Conservation (phyloP, 2,888 invertebrate species). For the Clanis bilineata region DNA sequence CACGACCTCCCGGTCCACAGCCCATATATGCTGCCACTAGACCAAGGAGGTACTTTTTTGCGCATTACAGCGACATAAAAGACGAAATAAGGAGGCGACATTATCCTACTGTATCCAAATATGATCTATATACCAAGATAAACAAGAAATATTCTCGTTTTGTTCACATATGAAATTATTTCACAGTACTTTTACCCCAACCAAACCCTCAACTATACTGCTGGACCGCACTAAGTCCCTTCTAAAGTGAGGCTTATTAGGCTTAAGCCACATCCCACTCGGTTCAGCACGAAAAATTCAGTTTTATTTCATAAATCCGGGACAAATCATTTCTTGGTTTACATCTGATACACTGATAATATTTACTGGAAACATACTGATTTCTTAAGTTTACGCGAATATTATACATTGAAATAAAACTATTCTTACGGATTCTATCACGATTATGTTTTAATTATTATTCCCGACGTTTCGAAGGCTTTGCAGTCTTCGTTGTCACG, state of each 20-base stretch:
- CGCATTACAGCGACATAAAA: too few species aligned
- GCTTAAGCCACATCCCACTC: not conserved
- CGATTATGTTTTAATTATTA: too few species aligned
- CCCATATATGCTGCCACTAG: too few species aligned
- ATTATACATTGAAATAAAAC: too few species aligned
- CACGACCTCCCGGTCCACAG: too few species aligned
- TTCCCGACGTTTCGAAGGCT: too few species aligned
- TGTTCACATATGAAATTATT: conserved; percentile 4
- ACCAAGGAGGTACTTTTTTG: too few species aligned
- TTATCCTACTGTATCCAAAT: not conserved
- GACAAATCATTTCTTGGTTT: not conserved
- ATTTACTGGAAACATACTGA: not conserved
- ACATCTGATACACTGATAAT: not conserved
- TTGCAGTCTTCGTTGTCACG: too few species aligned
- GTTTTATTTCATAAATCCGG: conserved; percentile 1
- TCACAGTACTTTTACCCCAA: not conserved
- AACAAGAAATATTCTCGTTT: not conserved
- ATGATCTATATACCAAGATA: not conserved
- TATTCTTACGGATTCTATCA: too few species aligned
- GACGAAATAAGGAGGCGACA: not conserved
- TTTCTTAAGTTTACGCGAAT: not conserved
- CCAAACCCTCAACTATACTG: not conserved
- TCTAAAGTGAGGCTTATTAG: conserved; percentile 11
- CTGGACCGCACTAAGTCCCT: not conserved
- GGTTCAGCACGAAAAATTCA: not conserved